Evolutionary conservation across 2,888 invertebrate species (phyloP).

Genomic region (Ischnus inquisitorius): DNA sequence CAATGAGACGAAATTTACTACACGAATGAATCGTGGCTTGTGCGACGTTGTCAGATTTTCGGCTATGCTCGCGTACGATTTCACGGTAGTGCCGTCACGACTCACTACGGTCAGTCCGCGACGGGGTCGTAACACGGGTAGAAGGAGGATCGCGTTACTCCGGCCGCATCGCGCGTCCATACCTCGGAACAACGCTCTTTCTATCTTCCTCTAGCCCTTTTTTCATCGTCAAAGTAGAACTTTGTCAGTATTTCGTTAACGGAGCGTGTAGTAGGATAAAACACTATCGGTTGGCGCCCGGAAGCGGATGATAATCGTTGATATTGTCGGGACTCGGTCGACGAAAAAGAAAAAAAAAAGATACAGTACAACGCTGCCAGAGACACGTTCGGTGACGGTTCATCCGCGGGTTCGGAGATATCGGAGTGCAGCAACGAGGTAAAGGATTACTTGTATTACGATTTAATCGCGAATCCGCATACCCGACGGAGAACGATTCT

Average conservation of each 20-base stretch:
- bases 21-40: slow-evolving; percentile 10
- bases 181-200: slow-evolving; percentile 7
- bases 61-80: slow-evolving; percentile 13
- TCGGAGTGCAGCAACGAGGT: slow-evolving; percentile 10
- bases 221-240: neutral
- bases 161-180: slow-evolving; percentile 17
- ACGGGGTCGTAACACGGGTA: slow-evolving; percentile 35
- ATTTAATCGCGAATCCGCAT: neutral
- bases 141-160: neutral
- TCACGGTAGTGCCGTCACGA: neutral
- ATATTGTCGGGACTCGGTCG: slow-evolving; percentile 9
- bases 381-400: slow-evolving; percentile 21
- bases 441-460: neutral
- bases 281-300: neutral
- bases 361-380: neutral
- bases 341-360: neutral
- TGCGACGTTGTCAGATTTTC: slow-evolving; percentile 43
- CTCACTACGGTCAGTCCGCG: slow-evolving; percentile 36
- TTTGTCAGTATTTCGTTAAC: neutral
- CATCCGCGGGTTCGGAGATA: slow-evolving; percentile 35
- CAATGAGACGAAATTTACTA: neutral
- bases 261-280: neutral
- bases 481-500: neutral
- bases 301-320: slow-evolving; percentile 15
- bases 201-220: neutral